Percentiles rank a stretch among this genome's conserved stretches.
Conservation (phyloP, 2,888 invertebrate genomes). For the Ophion slaviceki region DNA sequence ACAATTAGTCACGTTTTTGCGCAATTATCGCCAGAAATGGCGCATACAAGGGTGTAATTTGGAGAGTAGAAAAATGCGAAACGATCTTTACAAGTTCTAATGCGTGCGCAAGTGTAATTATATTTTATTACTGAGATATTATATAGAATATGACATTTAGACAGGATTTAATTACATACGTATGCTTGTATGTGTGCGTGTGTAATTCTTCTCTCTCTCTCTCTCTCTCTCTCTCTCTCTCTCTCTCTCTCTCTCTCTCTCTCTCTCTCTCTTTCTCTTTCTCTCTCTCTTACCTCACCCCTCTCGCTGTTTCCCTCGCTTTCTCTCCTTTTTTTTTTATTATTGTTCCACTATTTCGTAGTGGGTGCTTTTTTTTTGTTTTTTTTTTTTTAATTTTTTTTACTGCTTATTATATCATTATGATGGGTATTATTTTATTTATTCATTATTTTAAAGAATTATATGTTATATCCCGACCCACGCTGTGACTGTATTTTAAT, state of each 20-base stretch:
- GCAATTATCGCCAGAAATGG: constrained; percentile 38
- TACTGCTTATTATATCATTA: too few relatives aligned
- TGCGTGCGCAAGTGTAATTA: not conserved
- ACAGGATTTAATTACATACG: not conserved
- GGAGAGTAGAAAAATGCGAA: constrained; percentile 30
- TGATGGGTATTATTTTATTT: too few relatives aligned
- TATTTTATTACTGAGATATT: not conserved
- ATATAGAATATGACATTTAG: not conserved
- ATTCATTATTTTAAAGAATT: too few relatives aligned
- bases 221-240: not conserved
- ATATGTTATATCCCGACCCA: too few relatives aligned
- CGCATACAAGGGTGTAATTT: constrained; percentile 45
- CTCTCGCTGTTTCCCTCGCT: too few relatives aligned
- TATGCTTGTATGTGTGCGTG: not conserved
- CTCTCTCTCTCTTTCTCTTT: not conserved
- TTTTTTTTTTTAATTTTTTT: too few relatives aligned
- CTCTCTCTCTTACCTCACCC: too few relatives aligned
- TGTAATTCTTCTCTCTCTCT: not conserved
- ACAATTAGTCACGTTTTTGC: constrained; percentile 66
- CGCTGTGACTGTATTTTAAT: too few relatives aligned
- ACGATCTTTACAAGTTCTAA: constrained; percentile 28
- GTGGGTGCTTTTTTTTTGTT: too few relatives aligned
- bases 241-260: not conserved
- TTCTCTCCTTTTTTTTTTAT: too few relatives aligned
- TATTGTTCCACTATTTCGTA: too few relatives aligned